phyloP scores from a whole-genome alignment of 2,888 invertebrate species.

The Perithous albicinctus region DNA sequence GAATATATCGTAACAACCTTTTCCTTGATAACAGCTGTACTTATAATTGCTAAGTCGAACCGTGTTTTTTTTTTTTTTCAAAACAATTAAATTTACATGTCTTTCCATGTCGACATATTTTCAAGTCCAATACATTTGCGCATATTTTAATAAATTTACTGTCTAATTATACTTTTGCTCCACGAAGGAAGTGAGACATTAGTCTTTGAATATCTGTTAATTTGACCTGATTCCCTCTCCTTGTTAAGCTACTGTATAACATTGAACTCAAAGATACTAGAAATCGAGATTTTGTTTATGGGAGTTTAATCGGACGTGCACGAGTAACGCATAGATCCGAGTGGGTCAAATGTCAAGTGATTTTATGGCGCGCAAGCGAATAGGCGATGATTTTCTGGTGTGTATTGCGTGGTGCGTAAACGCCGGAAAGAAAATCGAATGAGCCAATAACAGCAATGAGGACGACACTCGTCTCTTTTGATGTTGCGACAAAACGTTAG shows the following conservation, averaged over 20 bases:
- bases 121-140: too few relatives aligned
- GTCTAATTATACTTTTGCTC: too few relatives aligned
- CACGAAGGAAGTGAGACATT: too few relatives aligned
- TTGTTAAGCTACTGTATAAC: conserved; percentile 44
- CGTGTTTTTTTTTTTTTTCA: too few relatives aligned
- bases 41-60: too few relatives aligned
- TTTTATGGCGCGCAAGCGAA: conserved; percentile 10
- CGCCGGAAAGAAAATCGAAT: neutral
- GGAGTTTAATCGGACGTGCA: conserved; percentile 31
- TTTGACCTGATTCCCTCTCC: too few relatives aligned
- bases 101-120: too few relatives aligned
- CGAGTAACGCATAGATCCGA: conserved; percentile 32
- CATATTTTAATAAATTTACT: too few relatives aligned
- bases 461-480: neutral
- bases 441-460: neutral
- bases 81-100: too few relatives aligned
- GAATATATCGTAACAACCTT: too few relatives aligned
- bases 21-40: too few relatives aligned
- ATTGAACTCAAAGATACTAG: conserved; percentile 62
- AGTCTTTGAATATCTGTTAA: too few relatives aligned
- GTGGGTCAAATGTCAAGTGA: conserved; percentile 49
- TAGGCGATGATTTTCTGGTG: neutral
- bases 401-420: neutral
- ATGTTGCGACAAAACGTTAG: conserved; percentile 2
- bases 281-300: conserved; percentile 30